Evolutionary conservation across 1,140 invertebrate species (phyloP), one percentile per base, ranked within the genome.

Genomic region (Diplogasteroides magnus): DNA sequence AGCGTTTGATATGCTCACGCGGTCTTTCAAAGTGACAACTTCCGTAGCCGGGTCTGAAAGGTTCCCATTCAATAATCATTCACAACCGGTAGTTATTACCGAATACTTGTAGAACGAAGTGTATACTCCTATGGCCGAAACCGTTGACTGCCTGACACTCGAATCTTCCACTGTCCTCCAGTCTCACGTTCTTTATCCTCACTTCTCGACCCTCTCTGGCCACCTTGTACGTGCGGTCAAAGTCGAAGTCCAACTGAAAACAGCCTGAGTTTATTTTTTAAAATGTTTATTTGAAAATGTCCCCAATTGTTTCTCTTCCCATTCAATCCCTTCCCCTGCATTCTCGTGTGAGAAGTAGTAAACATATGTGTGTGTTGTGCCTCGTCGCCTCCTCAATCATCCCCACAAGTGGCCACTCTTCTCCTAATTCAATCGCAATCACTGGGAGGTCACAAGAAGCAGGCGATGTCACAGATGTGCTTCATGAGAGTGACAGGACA

Each of bases 241-340:
- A 74, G 66, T 74, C 70, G 70, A 70, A 74, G 31, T 74, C 68
- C 37, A 74, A 32, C 73, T 74, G 66, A 62, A 73, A 67, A 67
- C 61, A 27, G 2, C 62, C n/a, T n/a, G n/a, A n/a, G n/a, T n/a
- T n/a, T n/a, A n/a, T n/a, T n/a, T n/a, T n/a, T n/a, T n/a, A n/a
- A n/a, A n/a, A n/a, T n/a, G n/a, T n/a, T n/a, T n/a, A n/a, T n/a
- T n/a, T n/a, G n/a, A n/a, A n/a, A n/a, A n/a, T n/a, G n/a, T n/a
- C n/a, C n/a, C n/a, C n/a, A n/a, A n/a, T n/a, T n/a, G n/a, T n/a
- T n/a, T n/a, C n/a, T n/a, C n/a, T n/a, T n/a, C n/a, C n/a, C n/a
- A n/a, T n/a, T n/a, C n/a, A n/a, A 27, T n/a, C 13, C 23, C 37
- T 19, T 48, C 37, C 19, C 37, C 19, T 48, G 37, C 37, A 48